These are phyloP conservation scores for Cochlearius cochlearius DNA, from an alignment of 2,113 vertebrate species.

Conservation along the genomic window DNA sequence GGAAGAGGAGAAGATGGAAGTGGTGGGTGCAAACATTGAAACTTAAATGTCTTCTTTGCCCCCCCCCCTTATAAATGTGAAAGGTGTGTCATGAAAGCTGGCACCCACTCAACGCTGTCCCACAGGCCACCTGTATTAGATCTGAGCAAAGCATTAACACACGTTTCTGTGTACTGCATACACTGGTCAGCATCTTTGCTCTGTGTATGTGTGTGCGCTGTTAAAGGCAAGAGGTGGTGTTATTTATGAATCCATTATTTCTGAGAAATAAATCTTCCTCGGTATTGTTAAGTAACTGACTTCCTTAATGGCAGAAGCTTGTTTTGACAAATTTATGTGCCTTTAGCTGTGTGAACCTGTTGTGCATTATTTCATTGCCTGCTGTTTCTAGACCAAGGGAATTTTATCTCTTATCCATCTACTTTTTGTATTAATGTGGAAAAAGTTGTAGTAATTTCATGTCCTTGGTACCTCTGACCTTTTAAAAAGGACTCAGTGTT, in stretches of 20 bases:
- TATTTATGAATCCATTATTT: background rate
- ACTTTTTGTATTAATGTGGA: background rate
- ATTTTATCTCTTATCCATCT: background rate
- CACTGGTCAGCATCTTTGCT: background rate
- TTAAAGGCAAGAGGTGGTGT: background rate
- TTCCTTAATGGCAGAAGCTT: conserved; percentile 1
- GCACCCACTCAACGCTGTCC: background rate
- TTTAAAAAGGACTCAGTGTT: background rate
- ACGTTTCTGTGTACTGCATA: background rate
- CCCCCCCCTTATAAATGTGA: background rate
- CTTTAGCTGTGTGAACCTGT: background rate
- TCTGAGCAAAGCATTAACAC: background rate
- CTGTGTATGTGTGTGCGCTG: background rate
- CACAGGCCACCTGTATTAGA: background rate
- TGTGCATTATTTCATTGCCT: background rate
- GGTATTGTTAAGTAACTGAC: background rate
- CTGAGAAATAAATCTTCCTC: background rate
- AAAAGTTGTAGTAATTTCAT: background rate
- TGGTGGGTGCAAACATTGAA: conserved; percentile 78
- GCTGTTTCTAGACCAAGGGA: background rate
- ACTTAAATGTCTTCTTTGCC: background rate
- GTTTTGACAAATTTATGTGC: background rate
- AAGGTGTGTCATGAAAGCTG: background rate
- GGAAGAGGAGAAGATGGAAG: conserved; percentile 97
- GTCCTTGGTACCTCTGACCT: background rate